Conservation (phyloP, 2,113 vertebrate species). For the Lepisosteus oculatus region DNA sequence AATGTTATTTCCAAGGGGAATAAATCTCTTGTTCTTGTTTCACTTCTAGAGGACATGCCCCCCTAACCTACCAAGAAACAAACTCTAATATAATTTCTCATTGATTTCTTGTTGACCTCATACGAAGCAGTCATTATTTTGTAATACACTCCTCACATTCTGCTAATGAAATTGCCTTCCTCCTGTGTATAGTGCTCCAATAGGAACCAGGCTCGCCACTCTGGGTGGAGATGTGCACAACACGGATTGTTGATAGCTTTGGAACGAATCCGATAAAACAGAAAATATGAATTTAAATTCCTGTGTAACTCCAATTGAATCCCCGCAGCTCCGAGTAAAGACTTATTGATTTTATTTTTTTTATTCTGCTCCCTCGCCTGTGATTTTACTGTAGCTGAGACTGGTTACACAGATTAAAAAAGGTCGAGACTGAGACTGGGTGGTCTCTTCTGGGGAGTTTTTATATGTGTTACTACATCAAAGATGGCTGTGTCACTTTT, state of each 20-base stretch:
- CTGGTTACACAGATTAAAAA: not conserved
- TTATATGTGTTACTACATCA: too few relatives aligned
- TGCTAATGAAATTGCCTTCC: slow-evolving; percentile 75
- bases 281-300: slow-evolving; percentile 6
- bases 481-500: too few relatives aligned
- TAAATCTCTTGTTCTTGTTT: slow-evolving; percentile 36
- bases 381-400: not conserved
- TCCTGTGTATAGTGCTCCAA: slow-evolving; percentile 49
- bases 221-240: not conserved
- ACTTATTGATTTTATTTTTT: slow-evolving; percentile 7
- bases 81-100: slow-evolving; percentile 70
- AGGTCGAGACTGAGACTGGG: not conserved
- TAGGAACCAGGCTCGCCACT: slow-evolving; percentile 17
- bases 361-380: not conserved
- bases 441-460: too few relatives aligned
- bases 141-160: slow-evolving; percentile 69
- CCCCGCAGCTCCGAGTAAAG: not conserved
- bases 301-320: not conserved
- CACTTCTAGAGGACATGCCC: slow-evolving; percentile 35
- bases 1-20: slow-evolving; percentile 24
- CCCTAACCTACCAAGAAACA: slow-evolving; percentile 32
- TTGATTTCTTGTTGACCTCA: slow-evolving; percentile 79
- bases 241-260: not conserved
- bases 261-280: not conserved
- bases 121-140: slow-evolving; percentile 74